These are phyloP conservation scores for Phoxinus phoxinus DNA, from an alignment of 2,113 vertebrate genomes.

Conservation along the genomic window DNA sequence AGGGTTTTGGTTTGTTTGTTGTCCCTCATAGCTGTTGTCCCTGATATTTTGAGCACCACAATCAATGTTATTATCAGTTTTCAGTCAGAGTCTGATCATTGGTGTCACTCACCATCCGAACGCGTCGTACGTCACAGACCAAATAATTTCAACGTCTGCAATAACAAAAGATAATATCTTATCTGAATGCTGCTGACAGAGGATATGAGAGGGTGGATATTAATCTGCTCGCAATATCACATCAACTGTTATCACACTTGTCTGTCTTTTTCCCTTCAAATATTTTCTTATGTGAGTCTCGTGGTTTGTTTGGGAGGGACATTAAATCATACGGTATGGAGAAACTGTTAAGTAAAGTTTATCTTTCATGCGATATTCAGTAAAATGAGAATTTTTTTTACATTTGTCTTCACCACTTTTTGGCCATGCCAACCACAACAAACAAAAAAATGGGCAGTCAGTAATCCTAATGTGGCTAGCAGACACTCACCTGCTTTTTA, in stretches of 20 bases:
- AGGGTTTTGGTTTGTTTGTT: constrained; percentile 27
- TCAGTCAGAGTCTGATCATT: constrained; percentile 17
- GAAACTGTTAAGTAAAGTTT: neutral
- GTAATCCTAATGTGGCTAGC: neutral
- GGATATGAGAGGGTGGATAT: constrained; percentile 41
- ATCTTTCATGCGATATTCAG: neutral
- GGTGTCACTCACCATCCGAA: neutral
- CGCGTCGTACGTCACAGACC: neutral
- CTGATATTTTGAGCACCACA: constrained; percentile 14
- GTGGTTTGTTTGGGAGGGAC: neutral
- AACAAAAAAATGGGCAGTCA: neutral
- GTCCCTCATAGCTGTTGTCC: neutral
- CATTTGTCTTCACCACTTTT: neutral
- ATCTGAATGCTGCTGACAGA: constrained; percentile 27
- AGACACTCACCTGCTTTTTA: neutral
- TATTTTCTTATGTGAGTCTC: constrained; percentile 12
- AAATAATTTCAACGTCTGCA: constrained; percentile 6
- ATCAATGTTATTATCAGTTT: constrained; percentile 23
- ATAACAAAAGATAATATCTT: constrained; percentile 41
- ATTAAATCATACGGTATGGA: neutral
- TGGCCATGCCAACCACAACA: neutral
- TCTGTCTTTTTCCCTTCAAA: neutral
- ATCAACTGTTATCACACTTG: constrained; percentile 13
- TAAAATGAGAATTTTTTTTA: neutral
- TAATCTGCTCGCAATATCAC: constrained; percentile 28